Evolutionary conservation across 2,888 invertebrate genomes (phyloP), one percentile per base, ranked within the genome.

Genomic region (Oscheius sp.): DNA sequence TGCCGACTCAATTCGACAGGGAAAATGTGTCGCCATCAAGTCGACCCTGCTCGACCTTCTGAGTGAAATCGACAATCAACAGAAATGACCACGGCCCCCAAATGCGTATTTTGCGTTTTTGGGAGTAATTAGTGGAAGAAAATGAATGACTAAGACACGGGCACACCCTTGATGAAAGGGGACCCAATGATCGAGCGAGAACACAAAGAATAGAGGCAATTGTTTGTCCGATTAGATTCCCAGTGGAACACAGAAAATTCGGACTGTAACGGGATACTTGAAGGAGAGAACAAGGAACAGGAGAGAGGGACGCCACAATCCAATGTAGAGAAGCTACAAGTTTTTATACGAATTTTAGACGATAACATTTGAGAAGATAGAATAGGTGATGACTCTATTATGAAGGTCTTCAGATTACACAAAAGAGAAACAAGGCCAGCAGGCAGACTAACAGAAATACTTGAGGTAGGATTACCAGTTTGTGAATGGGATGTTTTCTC

Each of bases 241-340:
- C 29, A 49, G 52, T 29, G 21, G 59, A 45, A 58, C 21, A 61
- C 16, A 61, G 61, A 45, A 35, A 9, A 35, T 9, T 35, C 35
- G 35, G 61, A 61, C 61, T 61, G 61, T 61, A 61, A 61, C 61
- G 61, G 61, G 61, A 61, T 61, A 61, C 61, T 61, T 61, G 61
- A 61, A 61, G 43, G 43, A 18, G 21, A 16, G 61, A 13, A 25
- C 3, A 43, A 61, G 41, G 18, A 25, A 18, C 9, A 16, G 61
- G 25, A 25, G 21, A 12, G 53, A 13, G 23, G 25, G 21, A 3
- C 25, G 6, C 3, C 55, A 13, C 25, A 6, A 55, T 18, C 49
- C 21, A 55, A 23, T 5, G 23, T 2, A 55, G 23, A 23, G 13
- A n/a, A 21, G 25, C 23, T 21, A 55, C 23, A 25, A 13, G 55